phyloP scores from a whole-genome alignment of 2,113 vertebrate genomes.

The Choloepus hoffmanni region DNA sequence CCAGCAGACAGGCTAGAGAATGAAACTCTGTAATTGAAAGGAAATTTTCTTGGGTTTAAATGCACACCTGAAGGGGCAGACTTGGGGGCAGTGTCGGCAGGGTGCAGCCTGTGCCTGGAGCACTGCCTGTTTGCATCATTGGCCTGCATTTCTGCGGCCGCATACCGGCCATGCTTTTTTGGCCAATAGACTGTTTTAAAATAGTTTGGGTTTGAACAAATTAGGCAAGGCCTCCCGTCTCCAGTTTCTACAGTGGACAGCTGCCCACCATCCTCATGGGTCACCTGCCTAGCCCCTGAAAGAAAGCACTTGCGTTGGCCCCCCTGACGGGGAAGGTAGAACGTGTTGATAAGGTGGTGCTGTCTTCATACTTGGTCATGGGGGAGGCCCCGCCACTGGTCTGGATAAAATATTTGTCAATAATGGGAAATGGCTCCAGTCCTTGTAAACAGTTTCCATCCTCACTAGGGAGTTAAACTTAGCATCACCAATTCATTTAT shows the following conservation, averaged over 20 bases:
- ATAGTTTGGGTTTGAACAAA: not conserved
- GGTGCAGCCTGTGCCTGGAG: not conserved
- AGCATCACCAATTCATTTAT: not conserved
- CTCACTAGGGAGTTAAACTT: not conserved
- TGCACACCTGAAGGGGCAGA: not conserved
- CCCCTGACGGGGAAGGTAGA: not conserved
- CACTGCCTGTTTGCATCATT: not conserved
- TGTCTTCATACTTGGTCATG: rapidly evolving
- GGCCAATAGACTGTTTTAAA: not conserved
- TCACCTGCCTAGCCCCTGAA: not conserved
- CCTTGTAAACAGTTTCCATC: not conserved
- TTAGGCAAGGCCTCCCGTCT: not conserved
- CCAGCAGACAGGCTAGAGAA: not conserved
- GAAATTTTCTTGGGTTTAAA: not conserved
- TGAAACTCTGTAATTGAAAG: not conserved
- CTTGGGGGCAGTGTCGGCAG: not conserved
- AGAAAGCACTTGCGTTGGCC: not conserved
- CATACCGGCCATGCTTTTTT: not conserved
- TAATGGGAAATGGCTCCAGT: not conserved
- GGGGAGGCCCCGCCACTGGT: no score
- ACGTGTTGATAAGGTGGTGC: not conserved
- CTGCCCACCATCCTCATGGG: not conserved
- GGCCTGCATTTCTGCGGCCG: not conserved
- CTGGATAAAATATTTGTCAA: not conserved
- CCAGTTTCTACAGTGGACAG: not conserved